These are phyloP conservation scores for Amazona guildingii DNA, from an alignment of 2,113 vertebrate species.

Conservation along the genomic window DNA sequence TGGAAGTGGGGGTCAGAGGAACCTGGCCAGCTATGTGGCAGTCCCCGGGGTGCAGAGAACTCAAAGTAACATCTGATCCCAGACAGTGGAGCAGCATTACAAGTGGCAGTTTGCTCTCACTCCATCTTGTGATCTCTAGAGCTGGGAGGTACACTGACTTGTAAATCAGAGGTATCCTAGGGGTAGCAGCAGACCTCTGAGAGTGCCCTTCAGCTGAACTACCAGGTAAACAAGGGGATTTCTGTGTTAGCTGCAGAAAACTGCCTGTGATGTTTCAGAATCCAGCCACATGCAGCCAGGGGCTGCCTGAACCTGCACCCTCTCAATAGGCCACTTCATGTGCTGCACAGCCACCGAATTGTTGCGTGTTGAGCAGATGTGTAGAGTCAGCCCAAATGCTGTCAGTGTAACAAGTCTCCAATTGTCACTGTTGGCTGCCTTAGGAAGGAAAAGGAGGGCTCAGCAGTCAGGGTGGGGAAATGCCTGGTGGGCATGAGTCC, in stretches of 20 bases:
- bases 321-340: constrained; percentile 53
- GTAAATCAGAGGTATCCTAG: background rate
- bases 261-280: constrained; percentile 6
- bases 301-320: background rate
- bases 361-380: constrained; percentile 69
- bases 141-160: background rate
- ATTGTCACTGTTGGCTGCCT: constrained; percentile 55
- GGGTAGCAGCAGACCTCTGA: background rate
- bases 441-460: constrained; percentile 37
- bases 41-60: background rate
- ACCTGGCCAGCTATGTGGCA: background rate
- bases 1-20: background rate
- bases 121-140: background rate
- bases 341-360: constrained; percentile 62
- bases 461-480: constrained; percentile 8
- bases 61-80: background rate
- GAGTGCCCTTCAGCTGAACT: background rate
- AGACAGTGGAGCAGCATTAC: background rate
- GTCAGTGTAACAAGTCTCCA: constrained; percentile 41
- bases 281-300: constrained; percentile 2
- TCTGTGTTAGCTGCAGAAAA: constrained; percentile 38
- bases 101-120: background rate
- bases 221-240: constrained; percentile 46
- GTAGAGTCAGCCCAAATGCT: constrained; percentile 29
- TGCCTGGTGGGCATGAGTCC: background rate